Percentiles rank a stretch among this genome's conserved stretches.
These are phyloP conservation scores for Sebastes minor DNA, from an alignment of 2,797 vertebrate genomes.

Conservation along the genomic window DNA sequence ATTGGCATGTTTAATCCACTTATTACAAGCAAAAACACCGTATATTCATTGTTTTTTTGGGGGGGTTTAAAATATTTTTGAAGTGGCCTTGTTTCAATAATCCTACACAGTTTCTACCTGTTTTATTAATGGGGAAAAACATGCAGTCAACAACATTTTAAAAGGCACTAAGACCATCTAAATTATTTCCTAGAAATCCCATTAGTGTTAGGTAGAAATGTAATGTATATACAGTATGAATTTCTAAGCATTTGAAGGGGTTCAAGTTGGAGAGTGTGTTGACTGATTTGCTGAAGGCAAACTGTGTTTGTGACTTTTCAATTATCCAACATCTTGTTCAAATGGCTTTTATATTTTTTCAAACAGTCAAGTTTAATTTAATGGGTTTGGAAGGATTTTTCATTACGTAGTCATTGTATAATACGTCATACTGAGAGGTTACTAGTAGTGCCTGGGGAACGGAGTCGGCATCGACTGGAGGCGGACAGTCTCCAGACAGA, in stretches of 20 bases:
- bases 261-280: neutral
- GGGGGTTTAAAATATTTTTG: too few relatives aligned
- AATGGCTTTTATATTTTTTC: conserved; percentile 14
- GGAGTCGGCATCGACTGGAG: conserved; percentile 36
- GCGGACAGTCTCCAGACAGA: conserved; percentile 45
- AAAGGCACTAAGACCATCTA: too few relatives aligned
- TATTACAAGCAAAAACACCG: too few relatives aligned
- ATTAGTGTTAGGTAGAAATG: neutral
- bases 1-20: too few relatives aligned
- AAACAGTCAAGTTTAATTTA: conserved; percentile 31
- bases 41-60: too few relatives aligned
- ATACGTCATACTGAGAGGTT: conserved; percentile 39
- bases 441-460: conserved; percentile 34
- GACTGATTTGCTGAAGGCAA: neutral
- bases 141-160: neutral
- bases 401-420: conserved; percentile 21
- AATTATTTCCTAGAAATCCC: neutral
- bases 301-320: conserved; percentile 25
- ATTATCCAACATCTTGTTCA: conserved; percentile 7
- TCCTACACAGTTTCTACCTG: neutral
- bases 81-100: neutral
- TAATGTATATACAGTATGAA: neutral
- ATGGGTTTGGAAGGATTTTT: conserved; percentile 33
- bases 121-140: neutral
- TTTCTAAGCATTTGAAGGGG: neutral